These are phyloP conservation scores for Punctoribates punctum DNA, from an alignment of 2,888 invertebrate genomes.

Conservation along the genomic window DNA sequence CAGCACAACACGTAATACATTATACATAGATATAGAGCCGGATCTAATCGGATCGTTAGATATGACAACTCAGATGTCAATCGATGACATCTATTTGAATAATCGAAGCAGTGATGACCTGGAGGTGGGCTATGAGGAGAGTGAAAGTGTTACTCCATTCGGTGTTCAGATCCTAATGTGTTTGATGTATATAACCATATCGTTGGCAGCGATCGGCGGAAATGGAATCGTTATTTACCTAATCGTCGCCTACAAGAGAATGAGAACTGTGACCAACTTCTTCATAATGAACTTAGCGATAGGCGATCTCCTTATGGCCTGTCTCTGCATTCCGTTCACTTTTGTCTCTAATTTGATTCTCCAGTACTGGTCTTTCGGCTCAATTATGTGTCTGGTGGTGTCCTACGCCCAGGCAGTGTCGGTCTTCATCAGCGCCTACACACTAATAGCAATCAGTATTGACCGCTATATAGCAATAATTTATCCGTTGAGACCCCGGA, in stretches of 20 bases:
- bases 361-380: constrained; percentile 82
- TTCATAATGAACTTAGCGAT: constrained; percentile 80
- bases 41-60: too few species aligned
- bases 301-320: constrained; percentile 82
- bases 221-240: constrained; percentile 72
- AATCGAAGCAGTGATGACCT: too few species aligned
- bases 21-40: too few species aligned
- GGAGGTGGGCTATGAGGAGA: too few species aligned
- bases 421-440: constrained; percentile 66
- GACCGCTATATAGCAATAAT: constrained; percentile 78
- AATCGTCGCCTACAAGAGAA: constrained; percentile 73
- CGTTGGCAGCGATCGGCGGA: constrained; percentile 55
- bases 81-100: too few species aligned
- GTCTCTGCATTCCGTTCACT: constrained; percentile 86
- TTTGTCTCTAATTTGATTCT: constrained; percentile 74
- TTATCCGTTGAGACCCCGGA: constrained; percentile 75
- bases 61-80: too few species aligned
- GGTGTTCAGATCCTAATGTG: constrained; percentile 50
- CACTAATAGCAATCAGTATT: constrained; percentile 81
- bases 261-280: constrained; percentile 88
- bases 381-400: constrained; percentile 73
- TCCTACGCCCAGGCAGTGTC: constrained; percentile 67
- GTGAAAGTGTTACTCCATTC: not conserved
- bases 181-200: constrained; percentile 55
- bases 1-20: too few species aligned